A percentile compares a stretch with the other conserved stretches of the same genome.
Evolutionary conservation across 1,140 invertebrate genomes (phyloP).

Genomic region (Fragariocoptes setiger): DNA sequence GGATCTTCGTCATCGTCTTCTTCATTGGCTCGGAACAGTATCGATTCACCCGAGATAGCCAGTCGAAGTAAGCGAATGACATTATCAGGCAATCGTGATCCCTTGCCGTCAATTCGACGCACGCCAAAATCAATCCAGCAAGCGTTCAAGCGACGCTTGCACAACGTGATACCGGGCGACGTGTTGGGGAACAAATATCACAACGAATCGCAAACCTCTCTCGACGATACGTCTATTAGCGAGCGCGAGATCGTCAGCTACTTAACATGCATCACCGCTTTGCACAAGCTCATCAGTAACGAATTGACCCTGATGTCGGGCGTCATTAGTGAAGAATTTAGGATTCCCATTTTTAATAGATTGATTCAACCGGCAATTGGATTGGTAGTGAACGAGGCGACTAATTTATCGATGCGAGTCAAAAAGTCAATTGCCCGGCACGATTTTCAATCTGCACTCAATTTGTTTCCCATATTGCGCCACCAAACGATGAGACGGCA

Average conservation of each 20-base stretch:
- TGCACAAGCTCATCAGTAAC: conserved; percentile 58
- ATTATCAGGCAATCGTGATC: conserved; percentile 1
- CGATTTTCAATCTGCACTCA: conserved; percentile 46
- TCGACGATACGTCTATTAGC: conserved; percentile 9
- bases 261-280: conserved; percentile 42
- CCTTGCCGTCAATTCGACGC: background rate
- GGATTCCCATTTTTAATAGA: conserved; percentile 33
- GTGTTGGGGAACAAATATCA: background rate
- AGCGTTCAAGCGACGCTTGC: conserved; percentile 7
- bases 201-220: background rate
- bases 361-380: conserved; percentile 53
- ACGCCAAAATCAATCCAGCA: conserved; percentile 6
- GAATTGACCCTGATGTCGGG: conserved; percentile 47
- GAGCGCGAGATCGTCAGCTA: conserved; percentile 62
- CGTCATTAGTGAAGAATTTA: conserved; percentile 43
- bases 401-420: conserved; percentile 18
- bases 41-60: background rate
- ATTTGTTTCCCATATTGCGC: conserved; percentile 52
- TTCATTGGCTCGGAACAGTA: background rate
- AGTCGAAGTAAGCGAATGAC: background rate
- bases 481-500: conserved; percentile 43
- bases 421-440: conserved; percentile 41
- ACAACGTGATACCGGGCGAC: conserved; percentile 6
- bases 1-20: background rate
- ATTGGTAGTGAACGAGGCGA: conserved; percentile 46